Evolutionary conservation across 92 coral and sea anemone genomes (phyloP).

Genomic region (Pocillopora meandrina): DNA sequence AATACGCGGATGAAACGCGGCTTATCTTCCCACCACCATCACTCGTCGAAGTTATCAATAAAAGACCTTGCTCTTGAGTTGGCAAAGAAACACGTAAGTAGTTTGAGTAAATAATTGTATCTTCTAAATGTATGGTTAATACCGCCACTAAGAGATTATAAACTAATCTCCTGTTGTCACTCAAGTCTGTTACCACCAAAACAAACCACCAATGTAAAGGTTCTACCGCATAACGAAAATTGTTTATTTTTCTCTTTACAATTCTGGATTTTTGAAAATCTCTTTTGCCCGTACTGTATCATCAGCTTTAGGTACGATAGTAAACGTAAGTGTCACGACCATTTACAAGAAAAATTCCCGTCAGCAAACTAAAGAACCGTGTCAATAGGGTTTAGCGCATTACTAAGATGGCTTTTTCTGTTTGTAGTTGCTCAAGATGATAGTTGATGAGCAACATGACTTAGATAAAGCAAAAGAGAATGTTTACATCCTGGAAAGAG

Average conservation of each 20-base stretch:
- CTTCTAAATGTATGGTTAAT: not conserved
- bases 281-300: not conserved
- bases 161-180: too few species aligned
- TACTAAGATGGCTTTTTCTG: not conserved
- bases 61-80: slow-evolving; percentile 38
- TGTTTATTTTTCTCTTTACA: too few species aligned
- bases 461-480: slow-evolving; percentile 20
- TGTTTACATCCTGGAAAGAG: slow-evolving; percentile 22
- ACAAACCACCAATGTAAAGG: too few species aligned
- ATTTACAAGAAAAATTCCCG: not conserved
- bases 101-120: not conserved
- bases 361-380: not conserved
- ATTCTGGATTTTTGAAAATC: not conserved
- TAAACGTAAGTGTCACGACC: not conserved
- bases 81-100: slow-evolving; percentile 38
- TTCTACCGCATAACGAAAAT: too few species aligned
- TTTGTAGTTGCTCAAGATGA: slow-evolving; percentile 15
- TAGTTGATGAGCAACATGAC: slow-evolving; percentile 21
- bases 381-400: not conserved
- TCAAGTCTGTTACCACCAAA: too few species aligned
- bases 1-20: slow-evolving; percentile 7
- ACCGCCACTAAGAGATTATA: too few species aligned
- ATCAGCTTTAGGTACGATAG: too few species aligned
- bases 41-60: slow-evolving; percentile 12
- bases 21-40: slow-evolving; percentile 1